Percentiles rank a stretch among this genome's conserved stretches.
Evolutionary conservation across 2,797 vertebrate genomes (phyloP).

Genomic region (Paguma larvata): DNA sequence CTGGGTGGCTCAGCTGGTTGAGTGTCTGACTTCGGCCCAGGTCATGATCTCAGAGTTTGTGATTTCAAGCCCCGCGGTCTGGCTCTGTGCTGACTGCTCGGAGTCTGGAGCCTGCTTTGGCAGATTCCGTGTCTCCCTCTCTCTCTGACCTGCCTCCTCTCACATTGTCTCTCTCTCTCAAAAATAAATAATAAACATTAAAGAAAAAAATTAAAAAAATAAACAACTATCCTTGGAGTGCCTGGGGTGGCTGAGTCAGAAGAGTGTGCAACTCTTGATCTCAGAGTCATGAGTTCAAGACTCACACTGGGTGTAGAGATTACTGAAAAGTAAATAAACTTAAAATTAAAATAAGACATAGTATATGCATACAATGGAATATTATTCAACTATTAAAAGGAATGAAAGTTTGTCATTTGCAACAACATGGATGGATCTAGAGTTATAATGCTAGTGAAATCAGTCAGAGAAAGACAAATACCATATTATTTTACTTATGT

Average conservation of each 20-base stretch:
- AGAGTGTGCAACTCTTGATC: neutral
- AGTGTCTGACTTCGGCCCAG: too few relatives aligned
- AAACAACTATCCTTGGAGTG: neutral
- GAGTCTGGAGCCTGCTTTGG: too few relatives aligned
- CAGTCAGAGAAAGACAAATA: neutral
- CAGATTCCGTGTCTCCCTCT: too few relatives aligned
- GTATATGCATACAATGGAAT: neutral
- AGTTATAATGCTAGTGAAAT: neutral
- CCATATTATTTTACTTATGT: neutral
- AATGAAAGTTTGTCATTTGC: neutral
- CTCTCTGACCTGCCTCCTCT: too few relatives aligned
- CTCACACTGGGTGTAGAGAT: neutral
- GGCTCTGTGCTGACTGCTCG: too few relatives aligned
- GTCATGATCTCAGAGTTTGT: too few relatives aligned
- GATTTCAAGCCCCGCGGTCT: too few relatives aligned
- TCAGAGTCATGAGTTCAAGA: neutral
- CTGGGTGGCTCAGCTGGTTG: too few relatives aligned
- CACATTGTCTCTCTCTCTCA: too few relatives aligned
- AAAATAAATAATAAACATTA: too few relatives aligned
- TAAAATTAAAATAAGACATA: neutral
- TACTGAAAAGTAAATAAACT: neutral
- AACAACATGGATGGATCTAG: neutral
- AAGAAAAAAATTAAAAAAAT: too few relatives aligned
- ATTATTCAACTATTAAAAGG: neutral
- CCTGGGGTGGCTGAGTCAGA: neutral